Percentiles rank a stretch among this genome's conserved stretches.
These are phyloP conservation scores for Heterotis niloticus DNA, from an alignment of 2,113 vertebrate species.

Conservation along the genomic window DNA sequence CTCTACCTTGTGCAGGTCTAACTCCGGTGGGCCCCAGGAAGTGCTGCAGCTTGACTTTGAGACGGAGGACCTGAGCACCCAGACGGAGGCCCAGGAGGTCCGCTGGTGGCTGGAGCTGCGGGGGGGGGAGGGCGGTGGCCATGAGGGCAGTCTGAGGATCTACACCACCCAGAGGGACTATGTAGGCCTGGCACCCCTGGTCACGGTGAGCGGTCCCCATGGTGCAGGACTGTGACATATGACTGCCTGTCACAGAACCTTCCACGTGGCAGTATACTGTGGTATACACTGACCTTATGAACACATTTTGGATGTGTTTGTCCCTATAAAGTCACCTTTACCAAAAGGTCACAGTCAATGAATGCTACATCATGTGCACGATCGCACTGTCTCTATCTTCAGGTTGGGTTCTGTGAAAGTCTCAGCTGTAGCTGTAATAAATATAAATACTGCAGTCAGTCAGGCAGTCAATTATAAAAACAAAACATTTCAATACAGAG, in stretches of 20 bases:
- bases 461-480: no score
- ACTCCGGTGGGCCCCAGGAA: constrained; percentile 68
- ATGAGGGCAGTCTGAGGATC: constrained; percentile 79
- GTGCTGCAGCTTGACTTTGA: constrained; percentile 86
- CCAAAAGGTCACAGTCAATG: neutral
- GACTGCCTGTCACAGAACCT: neutral
- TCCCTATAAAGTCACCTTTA: neutral
- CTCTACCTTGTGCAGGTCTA: constrained; percentile 18
- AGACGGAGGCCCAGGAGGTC: constrained; percentile 71
- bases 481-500: no score
- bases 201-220: constrained; percentile 72
- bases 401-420: no score
- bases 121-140: constrained; percentile 63
- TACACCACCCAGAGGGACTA: constrained; percentile 77
- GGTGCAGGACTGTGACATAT: neutral
- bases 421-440: no score
- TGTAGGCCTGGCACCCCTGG: constrained; percentile 76
- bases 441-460: no score
- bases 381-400: no score
- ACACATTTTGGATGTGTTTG: neutral
- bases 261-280: neutral
- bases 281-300: neutral
- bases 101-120: constrained; percentile 87
- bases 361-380: neutral
- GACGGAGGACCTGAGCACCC: constrained; percentile 65